A percentile compares a stretch with the other conserved stretches of the same genome.
Evolutionary conservation across 2,113 vertebrate genomes (phyloP).

Genomic region (Sylvia atricapilla): DNA sequence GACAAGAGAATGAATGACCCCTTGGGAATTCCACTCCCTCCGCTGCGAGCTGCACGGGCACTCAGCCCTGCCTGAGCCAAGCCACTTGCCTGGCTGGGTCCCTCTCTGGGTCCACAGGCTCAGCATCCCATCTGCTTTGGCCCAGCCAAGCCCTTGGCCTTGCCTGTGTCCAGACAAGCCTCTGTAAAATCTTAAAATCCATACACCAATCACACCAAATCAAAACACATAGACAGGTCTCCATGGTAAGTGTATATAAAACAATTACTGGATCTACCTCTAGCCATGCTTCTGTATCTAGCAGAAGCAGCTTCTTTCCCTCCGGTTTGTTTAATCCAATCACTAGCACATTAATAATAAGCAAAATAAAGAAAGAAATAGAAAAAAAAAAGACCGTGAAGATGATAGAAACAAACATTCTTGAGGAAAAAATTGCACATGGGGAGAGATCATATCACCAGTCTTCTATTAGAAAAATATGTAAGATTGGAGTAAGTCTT

Average conservation of each 20-base stretch:
- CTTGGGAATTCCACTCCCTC: fast-evolving
- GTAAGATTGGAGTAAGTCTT: not conserved
- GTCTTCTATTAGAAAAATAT: not conserved
- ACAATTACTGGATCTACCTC: not conserved
- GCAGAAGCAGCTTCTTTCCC: not conserved
- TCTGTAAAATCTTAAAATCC: not conserved
- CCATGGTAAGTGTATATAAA: constrained; percentile 7
- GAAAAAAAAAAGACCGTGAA: not conserved
- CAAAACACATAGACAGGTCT: not conserved
- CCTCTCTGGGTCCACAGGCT: fast-evolving
- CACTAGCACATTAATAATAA: not conserved
- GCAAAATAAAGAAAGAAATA: not conserved
- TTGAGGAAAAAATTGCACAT: not conserved
- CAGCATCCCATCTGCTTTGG: not conserved
- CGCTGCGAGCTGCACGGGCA: fast-evolving
- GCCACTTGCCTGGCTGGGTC: fast-evolving
- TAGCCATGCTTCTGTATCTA: not conserved
- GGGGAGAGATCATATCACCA: not conserved
- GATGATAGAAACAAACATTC: not conserved
- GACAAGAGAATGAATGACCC: not conserved
- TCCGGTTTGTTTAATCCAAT: not conserved
- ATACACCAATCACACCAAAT: not conserved
- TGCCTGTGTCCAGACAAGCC: not conserved
- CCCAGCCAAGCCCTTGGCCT: not conserved
- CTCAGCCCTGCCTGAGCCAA: not conserved